A percentile compares a stretch with the other conserved stretches of the same genome.
phyloP scores from a whole-genome alignment of 2,888 invertebrate genomes.

The Kryphioiulus occultus region DNA sequence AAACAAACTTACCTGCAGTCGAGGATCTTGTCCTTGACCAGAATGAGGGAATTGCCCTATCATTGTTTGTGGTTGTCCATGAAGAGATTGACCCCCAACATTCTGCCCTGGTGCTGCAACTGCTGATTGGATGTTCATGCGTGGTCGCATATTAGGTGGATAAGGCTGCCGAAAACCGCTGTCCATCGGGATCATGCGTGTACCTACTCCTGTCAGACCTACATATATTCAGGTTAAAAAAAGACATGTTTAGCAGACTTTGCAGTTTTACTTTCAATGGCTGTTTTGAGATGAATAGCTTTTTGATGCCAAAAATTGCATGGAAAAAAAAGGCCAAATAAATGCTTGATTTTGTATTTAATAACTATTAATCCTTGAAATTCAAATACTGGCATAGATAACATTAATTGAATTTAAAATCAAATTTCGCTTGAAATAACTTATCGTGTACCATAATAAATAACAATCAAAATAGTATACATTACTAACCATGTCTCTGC shows the following conservation, averaged over 20 bases:
- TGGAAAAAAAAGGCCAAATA: too few relatives aligned
- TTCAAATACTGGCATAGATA: too few relatives aligned
- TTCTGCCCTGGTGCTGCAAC: conserved; percentile 34
- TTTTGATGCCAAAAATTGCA: background rate
- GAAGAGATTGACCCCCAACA: conserved; percentile 37
- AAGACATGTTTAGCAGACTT: too few relatives aligned
- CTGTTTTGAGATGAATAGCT: too few relatives aligned
- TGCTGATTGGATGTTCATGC: conserved; percentile 41
- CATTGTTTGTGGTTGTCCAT: conserved; percentile 50
- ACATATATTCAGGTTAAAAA: background rate
- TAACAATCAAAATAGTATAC: background rate
- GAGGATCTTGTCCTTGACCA: conserved; percentile 51
- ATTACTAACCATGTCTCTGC: conserved; percentile 32
- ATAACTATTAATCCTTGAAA: too few relatives aligned
- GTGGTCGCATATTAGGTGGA: conserved; percentile 54
- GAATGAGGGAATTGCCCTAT: conserved; percentile 53
- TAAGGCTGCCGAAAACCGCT: conserved; percentile 55
- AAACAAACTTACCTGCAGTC: conserved; percentile 49
- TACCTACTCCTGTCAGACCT: conserved; percentile 44
- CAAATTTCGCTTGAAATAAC: too few relatives aligned
- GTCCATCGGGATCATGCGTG: conserved; percentile 39
- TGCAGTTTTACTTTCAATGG: too few relatives aligned
- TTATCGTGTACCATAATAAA: background rate
- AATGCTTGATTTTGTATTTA: too few relatives aligned
- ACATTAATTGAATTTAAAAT: too few relatives aligned